phyloP scores from a whole-genome alignment of 2,888 invertebrate genomes.

The Lobophora halterata region DNA sequence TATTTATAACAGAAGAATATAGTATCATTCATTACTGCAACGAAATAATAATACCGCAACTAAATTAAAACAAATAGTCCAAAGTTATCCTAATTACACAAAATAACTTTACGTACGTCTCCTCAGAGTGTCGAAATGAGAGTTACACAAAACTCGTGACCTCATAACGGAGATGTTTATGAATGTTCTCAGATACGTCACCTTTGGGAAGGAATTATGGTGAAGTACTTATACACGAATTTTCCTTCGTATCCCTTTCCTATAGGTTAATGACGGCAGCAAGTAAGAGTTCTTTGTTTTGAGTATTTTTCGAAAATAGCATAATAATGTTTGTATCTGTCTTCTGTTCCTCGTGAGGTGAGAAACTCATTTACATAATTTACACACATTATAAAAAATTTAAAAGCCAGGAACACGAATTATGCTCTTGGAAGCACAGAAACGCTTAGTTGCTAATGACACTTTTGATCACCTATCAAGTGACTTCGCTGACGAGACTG shows the following conservation, averaged over 20 bases:
- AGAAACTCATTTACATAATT: background rate
- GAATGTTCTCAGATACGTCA: constrained; percentile 63
- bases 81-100: constrained; percentile 69
- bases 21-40: background rate
- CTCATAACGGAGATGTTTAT: constrained; percentile 60
- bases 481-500: too few species aligned
- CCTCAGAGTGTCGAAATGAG: constrained; percentile 69
- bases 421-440: too few species aligned
- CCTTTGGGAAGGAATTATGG: constrained; percentile 55
- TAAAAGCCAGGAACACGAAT: too few species aligned
- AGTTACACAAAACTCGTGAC: constrained; percentile 72
- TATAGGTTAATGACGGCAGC: too few species aligned
- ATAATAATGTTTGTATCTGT: constrained; percentile 5
- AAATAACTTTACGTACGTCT: constrained; percentile 49
- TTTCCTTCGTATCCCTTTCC: too few species aligned
- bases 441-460: too few species aligned
- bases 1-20: too few species aligned
- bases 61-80: constrained; percentile 67
- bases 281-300: constrained; percentile 5
- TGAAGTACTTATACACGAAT: too few species aligned
- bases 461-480: too few species aligned
- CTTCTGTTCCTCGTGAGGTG: background rate
- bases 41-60: constrained; percentile 40
- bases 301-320: too few species aligned
- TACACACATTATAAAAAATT: background rate